These are phyloP conservation scores for Brachionus paranguensis DNA, from an alignment of 1,140 invertebrate genomes.

Conservation along the genomic window DNA sequence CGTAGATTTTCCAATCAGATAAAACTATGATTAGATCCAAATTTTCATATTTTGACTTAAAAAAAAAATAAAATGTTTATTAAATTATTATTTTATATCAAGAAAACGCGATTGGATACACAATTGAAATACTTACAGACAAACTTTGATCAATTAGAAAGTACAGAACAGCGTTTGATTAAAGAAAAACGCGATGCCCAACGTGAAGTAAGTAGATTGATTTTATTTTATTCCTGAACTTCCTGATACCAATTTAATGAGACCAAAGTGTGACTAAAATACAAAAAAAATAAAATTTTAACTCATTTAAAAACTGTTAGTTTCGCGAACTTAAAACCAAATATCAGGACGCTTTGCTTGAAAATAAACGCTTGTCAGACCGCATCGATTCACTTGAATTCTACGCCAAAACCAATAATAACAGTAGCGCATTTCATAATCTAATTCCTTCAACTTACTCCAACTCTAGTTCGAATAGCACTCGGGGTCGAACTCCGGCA, in stretches of 20 bases:
- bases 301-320: slow-evolving; percentile 4
- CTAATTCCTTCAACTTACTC: slow-evolving; percentile 28
- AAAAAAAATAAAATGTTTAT: no score
- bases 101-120: slow-evolving; percentile 23
- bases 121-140: slow-evolving; percentile 34
- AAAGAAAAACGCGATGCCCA: slow-evolving; percentile 21
- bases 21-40: no score
- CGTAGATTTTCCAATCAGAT: no score
- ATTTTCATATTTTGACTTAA: no score
- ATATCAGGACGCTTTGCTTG: slow-evolving; percentile 35
- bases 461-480: background rate
- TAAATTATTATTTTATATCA: background rate
- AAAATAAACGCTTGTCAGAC: slow-evolving; percentile 32
- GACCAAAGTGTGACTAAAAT: background rate
- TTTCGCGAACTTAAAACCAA: slow-evolving; percentile 34
- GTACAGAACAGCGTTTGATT: background rate
- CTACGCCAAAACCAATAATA: slow-evolving; percentile 9
- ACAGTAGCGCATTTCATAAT: slow-evolving; percentile 28
- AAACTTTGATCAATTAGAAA: slow-evolving; percentile 19
- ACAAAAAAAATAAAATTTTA: background rate
- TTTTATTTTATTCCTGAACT: background rate
- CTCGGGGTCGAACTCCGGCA: slow-evolving; percentile 17
- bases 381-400: slow-evolving; percentile 39
- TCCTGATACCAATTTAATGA: background rate
- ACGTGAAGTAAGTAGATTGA: slow-evolving; percentile 8